Conservation (phyloP, 2,113 vertebrate species). For the Bambusicola thoracicus region DNA sequence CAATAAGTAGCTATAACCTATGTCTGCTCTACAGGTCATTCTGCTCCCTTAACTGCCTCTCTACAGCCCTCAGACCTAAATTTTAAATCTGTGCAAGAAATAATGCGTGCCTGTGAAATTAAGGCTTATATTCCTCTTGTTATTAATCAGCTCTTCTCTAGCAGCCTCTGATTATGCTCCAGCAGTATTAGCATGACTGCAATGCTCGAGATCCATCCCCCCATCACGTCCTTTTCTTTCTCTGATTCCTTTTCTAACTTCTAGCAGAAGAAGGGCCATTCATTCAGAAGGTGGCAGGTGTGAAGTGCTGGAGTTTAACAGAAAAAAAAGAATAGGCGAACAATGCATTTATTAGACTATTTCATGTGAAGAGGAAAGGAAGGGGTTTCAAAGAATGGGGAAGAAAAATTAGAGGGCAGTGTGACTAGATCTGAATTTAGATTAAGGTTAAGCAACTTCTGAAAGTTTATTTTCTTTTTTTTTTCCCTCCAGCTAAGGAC, state of each 20-base stretch:
- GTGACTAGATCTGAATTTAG: slow-evolving; percentile 24
- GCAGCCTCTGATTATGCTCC: slow-evolving; percentile 44
- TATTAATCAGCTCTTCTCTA: slow-evolving; percentile 53
- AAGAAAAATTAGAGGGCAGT: not conserved
- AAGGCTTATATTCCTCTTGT: slow-evolving; percentile 20
- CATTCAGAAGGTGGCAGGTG: slow-evolving; percentile 22
- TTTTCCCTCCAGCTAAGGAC: not conserved
- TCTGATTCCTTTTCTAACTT: slow-evolving; percentile 35
- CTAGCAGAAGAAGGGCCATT: slow-evolving; percentile 23
- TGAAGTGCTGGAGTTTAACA: slow-evolving; percentile 30
- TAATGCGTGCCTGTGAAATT: slow-evolving; percentile 16
- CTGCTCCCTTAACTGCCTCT: slow-evolving; percentile 37
- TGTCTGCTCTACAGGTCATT: slow-evolving; percentile 6
- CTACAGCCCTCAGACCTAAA: not conserved
- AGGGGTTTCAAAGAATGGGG: not conserved
- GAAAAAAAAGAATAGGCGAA: not conserved
- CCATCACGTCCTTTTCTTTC: not conserved
- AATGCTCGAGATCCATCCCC: not conserved
- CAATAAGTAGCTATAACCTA: slow-evolving; percentile 52
- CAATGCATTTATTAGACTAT: not conserved
- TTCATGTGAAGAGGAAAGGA: slow-evolving; percentile 13
- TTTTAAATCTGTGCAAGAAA: slow-evolving; percentile 46
- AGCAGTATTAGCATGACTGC: slow-evolving; percentile 17
- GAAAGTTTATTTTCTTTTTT: not conserved
- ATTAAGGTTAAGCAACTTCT: not conserved